These are phyloP conservation scores for Kryphioiulus occultus DNA, from an alignment of 2,888 invertebrate species.

Conservation along the genomic window DNA sequence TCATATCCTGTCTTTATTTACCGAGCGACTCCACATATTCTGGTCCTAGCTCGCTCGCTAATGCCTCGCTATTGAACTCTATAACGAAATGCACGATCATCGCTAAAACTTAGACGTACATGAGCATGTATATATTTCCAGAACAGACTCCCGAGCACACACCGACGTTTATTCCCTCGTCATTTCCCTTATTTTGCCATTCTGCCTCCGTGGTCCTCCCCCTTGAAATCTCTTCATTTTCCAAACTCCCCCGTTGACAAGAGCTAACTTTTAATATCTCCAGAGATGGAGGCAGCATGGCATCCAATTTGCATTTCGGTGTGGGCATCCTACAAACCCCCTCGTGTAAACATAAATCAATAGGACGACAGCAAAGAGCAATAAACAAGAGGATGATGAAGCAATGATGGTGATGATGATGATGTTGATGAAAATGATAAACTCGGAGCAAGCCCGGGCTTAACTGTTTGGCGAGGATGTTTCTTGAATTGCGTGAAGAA, in stretches of 20 bases:
- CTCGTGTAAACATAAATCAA: conserved; percentile 44
- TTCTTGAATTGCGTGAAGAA: not conserved
- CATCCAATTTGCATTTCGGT: conserved; percentile 44
- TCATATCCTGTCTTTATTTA: conserved; percentile 49
- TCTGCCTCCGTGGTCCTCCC: not conserved
- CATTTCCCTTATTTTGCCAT: conserved; percentile 26
- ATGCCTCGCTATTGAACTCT: conserved; percentile 17
- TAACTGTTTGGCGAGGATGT: not conserved
- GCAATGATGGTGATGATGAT: conserved; percentile 34
- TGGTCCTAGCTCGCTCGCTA: not conserved
- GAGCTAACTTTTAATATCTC: conserved; percentile 42
- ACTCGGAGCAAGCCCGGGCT: conserved; percentile 28
- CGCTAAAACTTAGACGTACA: not conserved
- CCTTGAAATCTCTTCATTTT: conserved; percentile 41
- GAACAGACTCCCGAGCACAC: not conserved
- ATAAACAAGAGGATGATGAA: conserved; percentile 25
- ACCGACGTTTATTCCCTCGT: conserved; percentile 12
- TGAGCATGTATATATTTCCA: too few species aligned
- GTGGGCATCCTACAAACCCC: conserved; percentile 30
- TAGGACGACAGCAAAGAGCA: conserved; percentile 33
- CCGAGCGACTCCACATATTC: conserved; percentile 35
- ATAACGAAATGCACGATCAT: not conserved
- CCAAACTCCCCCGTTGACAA: conserved; percentile 40
- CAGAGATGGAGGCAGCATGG: conserved; percentile 24
- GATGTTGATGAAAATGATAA: conserved; percentile 33